Conservation (phyloP, 2,113 vertebrate genomes). For the Lagopus leucura region DNA sequence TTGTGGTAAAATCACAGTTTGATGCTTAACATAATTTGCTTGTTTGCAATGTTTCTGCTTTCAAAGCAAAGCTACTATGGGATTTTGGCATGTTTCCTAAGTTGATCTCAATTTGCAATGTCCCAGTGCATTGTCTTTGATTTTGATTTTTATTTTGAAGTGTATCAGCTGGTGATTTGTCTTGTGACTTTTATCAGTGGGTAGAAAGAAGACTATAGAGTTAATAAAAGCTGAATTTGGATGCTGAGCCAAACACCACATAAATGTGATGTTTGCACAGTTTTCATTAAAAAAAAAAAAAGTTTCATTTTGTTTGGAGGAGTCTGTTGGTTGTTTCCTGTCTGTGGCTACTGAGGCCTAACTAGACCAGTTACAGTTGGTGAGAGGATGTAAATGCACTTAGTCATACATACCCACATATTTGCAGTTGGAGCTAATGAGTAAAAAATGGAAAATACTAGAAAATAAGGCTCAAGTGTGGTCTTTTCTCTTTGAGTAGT, state of each 20-base stretch:
- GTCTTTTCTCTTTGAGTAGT: neutral
- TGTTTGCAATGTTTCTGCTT: neutral
- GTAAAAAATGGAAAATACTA: neutral
- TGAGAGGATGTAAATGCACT: neutral
- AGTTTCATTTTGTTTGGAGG: neutral
- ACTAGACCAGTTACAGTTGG: neutral
- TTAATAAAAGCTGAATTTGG: neutral
- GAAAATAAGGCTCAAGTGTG: neutral
- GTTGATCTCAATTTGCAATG: neutral
- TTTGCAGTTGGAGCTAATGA: neutral
- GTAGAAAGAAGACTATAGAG: neutral
- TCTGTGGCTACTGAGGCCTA: conserved; percentile 18
- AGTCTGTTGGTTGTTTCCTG: conserved; percentile 19
- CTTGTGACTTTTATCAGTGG: neutral
- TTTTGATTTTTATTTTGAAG: neutral
- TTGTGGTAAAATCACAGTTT: neutral
- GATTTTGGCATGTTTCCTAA: neutral
- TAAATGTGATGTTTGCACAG: neutral
- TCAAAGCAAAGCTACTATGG: neutral
- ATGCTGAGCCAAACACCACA: neutral
- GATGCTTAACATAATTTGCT: neutral
- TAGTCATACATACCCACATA: neutral
- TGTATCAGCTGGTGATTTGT: neutral
- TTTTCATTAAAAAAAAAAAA: neutral
- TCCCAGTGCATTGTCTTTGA: neutral